Evolutionary conservation across 2,888 invertebrate genomes (phyloP), one percentile per base, ranked within the genome.

Genomic region (Chymomyza amoena): DNA sequence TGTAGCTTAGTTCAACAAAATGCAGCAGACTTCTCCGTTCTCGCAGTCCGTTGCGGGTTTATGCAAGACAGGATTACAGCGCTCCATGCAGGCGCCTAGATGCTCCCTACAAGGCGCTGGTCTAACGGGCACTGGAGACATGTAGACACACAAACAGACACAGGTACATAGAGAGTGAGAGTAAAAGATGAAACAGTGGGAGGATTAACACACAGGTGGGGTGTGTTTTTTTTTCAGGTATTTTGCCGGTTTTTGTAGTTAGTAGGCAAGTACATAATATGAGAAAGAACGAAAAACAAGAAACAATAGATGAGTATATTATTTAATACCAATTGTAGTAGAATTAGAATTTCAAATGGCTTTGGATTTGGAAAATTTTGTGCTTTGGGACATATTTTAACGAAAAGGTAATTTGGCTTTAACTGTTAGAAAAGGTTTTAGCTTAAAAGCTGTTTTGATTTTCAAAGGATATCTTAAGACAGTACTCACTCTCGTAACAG

Each of bases 401-500:
- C 25, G 66, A 18, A 71, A 64, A 61, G 60, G 59, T 56, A 66
- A 70, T 60, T 72, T 66, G 61, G 50, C 15, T 72, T 73, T 63
- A 39, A 72, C 73, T 79, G 71, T 64, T 56, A 64, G 50, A 32
- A 51, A 52, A 62, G 13, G 28, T 69, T 71, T 66, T 25, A 25
- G 25, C 18, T 28, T 57, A 18, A 25, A 18, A 18, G 16, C 52
- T 7, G 18, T 0, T 1, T 54, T 9, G n/a, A n/a, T 13, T 51
- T 25, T 2, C 25, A 32, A 32, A 6, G 7, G 9, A 54, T 54
- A 54, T 6, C 2, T 18, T 9, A 9, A 9, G 1, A 2, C 10
- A 32, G 20, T 74, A 81, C 90, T 90, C 81, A 91, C 91, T 77
- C 84, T 91, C 91, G 72, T 89, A 92, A 65, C 91, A 91, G 69